phyloP scores from a whole-genome alignment of 1,140 invertebrate species.

The Helicoverpa zea region DNA sequence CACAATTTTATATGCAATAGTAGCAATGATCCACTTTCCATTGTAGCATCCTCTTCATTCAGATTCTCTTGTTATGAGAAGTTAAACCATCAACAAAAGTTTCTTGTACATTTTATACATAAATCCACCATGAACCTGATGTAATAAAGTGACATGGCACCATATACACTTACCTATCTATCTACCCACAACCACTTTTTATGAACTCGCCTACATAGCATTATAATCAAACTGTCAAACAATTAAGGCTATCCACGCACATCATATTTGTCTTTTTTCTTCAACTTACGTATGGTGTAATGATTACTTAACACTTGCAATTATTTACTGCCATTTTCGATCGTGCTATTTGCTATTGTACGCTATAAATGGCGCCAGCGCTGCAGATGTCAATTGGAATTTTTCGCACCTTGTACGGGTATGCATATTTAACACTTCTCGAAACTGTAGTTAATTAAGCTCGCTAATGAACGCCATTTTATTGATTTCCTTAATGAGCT shows the following conservation, averaged over 20 bases:
- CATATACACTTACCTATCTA: too few relatives aligned
- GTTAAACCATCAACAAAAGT: too few relatives aligned
- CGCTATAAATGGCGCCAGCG: constrained; percentile 10
- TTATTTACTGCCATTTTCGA: constrained; percentile 17
- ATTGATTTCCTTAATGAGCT: constrained; percentile 3
- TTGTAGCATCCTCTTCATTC: too few relatives aligned
- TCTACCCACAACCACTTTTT: constrained; percentile 1
- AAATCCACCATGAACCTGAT: background rate
- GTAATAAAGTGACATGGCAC: background rate
- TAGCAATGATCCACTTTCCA: too few relatives aligned
- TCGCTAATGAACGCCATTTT: constrained; percentile 9
- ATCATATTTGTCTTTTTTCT: background rate
- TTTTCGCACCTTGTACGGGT: constrained; percentile 31
- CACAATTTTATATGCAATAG: too few relatives aligned
- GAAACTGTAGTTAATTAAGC: constrained; percentile 20
- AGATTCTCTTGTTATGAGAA: too few relatives aligned
- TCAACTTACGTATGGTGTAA: background rate
- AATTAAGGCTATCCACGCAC: background rate
- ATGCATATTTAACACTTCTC: constrained; percentile 33
- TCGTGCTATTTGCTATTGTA: constrained; percentile 27
- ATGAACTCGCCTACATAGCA: background rate
- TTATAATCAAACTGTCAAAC: background rate
- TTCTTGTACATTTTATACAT: background rate
- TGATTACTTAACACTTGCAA: constrained; percentile 32
- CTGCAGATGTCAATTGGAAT: constrained; percentile 30